Base-by-base conservation (phyloP, 2,113 vertebrate species). In the Silurus meridionalis region DNA sequence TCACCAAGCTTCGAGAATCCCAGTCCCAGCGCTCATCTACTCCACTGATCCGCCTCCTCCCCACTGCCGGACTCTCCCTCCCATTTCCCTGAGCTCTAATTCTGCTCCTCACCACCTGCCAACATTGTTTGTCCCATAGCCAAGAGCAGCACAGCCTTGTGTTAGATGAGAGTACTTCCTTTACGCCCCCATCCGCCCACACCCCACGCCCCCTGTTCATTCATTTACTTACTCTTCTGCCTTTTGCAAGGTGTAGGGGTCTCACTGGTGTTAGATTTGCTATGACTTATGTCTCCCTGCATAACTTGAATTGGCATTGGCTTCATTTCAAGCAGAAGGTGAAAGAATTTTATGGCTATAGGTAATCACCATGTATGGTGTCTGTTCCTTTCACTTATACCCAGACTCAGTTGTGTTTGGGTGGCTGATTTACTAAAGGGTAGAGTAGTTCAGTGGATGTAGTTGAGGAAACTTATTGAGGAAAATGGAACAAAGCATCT, bases 1-100 rank as follows among this genome's bases (percentile, higher is more conserved):
- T 92, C 93, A 94, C 93, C 92, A 92, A 94, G 94, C 94, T 95
- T 93, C 78, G 86, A 94, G 94, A 96, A 95, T 96, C 95, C 95
- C 93, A 93, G 92, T 94, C 92, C 94, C 94, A 94, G 92, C 93
- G 93, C 93, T 93, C 91, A 91, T 91, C 91, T 92, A 93, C 92
- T 92, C 93, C 95, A 93, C 94, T 92, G 93, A 61, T 86, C 85
- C 53, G 93, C 95, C 93, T 95, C 92, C 93, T 87, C 86, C 94
- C 94, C 93, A 93, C 95, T 93, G 95, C 93, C 93, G 91, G 91
- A 93, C 93, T 92, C 94, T 95, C 93, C 94, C 92, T 95, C 80
- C 89, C 85, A 71, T 85, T 86, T 74, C 87, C 94, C 93, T 93
- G 64, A 87, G 88, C 92, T 91, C 53, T 88, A 91, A 92, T 94